phyloP scores from a whole-genome alignment of 92 coral and sea anemone species.

The Epizoanthus stellaris region DNA sequence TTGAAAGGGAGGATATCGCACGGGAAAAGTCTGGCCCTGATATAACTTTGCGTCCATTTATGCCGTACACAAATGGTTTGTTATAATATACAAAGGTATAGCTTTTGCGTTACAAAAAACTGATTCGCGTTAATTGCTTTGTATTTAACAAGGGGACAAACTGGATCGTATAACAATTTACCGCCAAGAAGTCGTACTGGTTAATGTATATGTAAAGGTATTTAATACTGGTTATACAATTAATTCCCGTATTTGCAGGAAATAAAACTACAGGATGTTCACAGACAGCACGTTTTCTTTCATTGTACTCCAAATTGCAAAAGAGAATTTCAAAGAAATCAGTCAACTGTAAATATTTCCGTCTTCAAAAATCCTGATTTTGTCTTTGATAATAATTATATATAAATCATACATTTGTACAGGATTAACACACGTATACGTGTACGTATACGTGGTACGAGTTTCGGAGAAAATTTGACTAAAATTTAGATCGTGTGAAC shows the following conservation, averaged over 20 bases:
- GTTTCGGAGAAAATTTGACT: too few species aligned
- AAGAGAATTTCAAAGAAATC: background rate
- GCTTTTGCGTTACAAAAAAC: background rate
- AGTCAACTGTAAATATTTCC: conserved; percentile 29
- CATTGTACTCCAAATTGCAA: too few species aligned
- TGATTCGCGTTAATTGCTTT: background rate
- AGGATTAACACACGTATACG: background rate
- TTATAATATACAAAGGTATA: too few species aligned
- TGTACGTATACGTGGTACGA: too few species aligned
- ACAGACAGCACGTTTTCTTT: too few species aligned
- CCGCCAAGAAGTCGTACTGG: too few species aligned
- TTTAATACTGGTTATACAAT: background rate
- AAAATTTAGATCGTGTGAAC: too few species aligned
- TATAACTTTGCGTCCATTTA: too few species aligned
- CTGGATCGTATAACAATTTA: background rate
- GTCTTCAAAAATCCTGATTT: background rate
- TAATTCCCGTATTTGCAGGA: background rate
- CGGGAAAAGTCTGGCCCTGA: too few species aligned
- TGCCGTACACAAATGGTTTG: too few species aligned
- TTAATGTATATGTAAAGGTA: background rate
- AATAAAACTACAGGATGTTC: background rate
- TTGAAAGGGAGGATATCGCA: too few species aligned
- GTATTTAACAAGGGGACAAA: background rate
- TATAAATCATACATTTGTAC: background rate
- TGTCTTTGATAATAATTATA: background rate